Conservation (phyloP, 2,888 invertebrate species). For the Myopa testacea region DNA sequence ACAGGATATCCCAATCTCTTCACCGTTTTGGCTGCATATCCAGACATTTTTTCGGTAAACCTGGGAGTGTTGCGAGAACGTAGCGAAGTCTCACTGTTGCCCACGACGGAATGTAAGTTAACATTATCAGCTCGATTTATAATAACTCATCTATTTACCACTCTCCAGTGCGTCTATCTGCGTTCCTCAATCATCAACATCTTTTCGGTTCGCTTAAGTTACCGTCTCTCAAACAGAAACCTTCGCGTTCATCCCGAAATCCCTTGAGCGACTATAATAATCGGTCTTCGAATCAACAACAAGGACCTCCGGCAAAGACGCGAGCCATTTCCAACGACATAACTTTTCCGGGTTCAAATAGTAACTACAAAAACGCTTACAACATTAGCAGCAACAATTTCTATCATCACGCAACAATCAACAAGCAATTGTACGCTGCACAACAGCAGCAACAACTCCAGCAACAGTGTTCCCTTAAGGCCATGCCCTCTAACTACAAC, state of each 20-base stretch:
- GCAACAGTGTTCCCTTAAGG: conserved; percentile 24
- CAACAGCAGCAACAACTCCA: conserved; percentile 13
- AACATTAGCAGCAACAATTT: not conserved
- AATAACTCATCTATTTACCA: not conserved
- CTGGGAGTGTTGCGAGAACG: conserved; percentile 60
- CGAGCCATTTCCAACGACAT: conserved; percentile 55
- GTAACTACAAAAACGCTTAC: conserved; percentile 8
- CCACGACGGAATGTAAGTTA: conserved; percentile 61
- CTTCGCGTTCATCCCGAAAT: conserved; percentile 47
- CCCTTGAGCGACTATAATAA: conserved; percentile 56
- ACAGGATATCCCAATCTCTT: conserved; percentile 64
- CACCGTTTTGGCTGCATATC: conserved; percentile 60
- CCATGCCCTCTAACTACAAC: not conserved
- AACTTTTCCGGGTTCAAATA: conserved; percentile 21
- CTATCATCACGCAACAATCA: conserved; percentile 11
- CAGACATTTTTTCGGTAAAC: conserved; percentile 63
- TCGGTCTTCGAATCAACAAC: conserved; percentile 42
- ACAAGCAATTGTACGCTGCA: not conserved
- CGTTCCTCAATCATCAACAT: conserved; percentile 50
- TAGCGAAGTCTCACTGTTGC: conserved; percentile 59
- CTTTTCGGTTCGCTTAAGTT: conserved; percentile 55
- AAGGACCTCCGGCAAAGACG: conserved; percentile 55
- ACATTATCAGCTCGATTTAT: not conserved
- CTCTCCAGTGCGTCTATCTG: conserved; percentile 49
- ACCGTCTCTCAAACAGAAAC: conserved; percentile 53